Conservation (phyloP, 2,113 vertebrate genomes). For the Coptodon bakossiorum region DNA sequence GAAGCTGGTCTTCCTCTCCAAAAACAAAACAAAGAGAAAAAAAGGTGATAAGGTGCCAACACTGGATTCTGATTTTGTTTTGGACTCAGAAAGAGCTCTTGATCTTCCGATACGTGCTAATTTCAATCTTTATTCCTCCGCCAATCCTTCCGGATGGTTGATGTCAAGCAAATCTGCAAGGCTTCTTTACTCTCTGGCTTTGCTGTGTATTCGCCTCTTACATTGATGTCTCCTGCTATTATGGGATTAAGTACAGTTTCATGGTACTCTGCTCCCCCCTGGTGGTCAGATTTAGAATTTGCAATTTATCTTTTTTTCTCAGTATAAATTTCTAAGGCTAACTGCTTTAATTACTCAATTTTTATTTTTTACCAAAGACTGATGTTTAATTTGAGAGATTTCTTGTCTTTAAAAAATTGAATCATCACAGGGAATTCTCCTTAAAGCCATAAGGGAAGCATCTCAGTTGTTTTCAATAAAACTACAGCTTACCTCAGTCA, state of each 20-base stretch:
- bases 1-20: conserved; percentile 20
- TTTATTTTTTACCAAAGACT: conserved; percentile 40
- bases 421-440: background rate
- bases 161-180: background rate
- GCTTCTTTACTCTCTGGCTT: conserved; percentile 5
- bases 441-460: conserved; percentile 39
- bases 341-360: background rate
- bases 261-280: conserved; percentile 49
- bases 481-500: conserved; percentile 52
- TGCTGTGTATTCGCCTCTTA: conserved; percentile 4
- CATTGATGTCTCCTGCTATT: background rate
- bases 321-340: background rate
- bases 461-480: conserved; percentile 5
- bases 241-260: background rate
- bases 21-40: background rate
- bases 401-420: background rate
- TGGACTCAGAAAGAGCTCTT: conserved; percentile 25
- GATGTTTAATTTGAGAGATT: background rate
- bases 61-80: conserved; percentile 1
- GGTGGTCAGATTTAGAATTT: conserved; percentile 19
- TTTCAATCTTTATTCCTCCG: background rate
- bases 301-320: background rate
- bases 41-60: conserved; percentile 49
- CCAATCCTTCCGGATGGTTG: background rate
- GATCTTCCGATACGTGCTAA: conserved; percentile 6